Evolutionary conservation across 2,113 vertebrate genomes (phyloP).

Genomic region (Mus spicilegus): DNA sequence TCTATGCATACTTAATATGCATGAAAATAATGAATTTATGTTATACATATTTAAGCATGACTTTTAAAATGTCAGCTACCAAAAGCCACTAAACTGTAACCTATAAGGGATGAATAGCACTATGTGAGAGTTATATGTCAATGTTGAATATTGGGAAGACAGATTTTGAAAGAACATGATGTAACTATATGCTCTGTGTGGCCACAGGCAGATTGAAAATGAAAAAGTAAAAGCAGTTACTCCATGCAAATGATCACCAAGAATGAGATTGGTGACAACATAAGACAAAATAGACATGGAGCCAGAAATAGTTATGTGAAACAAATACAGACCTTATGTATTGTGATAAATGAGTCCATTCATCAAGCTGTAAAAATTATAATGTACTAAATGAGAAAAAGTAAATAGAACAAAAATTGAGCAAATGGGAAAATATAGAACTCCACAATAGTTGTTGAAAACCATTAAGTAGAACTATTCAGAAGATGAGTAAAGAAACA

Average conservation of each 20-base stretch:
- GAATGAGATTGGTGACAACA: not conserved
- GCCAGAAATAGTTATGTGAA: not conserved
- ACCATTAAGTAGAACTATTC: not conserved
- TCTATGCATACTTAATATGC: not conserved
- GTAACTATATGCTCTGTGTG: not conserved
- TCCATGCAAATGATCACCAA: not conserved
- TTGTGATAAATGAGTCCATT: not conserved
- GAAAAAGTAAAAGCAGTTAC: not conserved
- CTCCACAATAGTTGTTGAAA: not conserved
- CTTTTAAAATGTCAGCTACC: not conserved
- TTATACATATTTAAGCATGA: not conserved
- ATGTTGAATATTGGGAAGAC: not conserved
- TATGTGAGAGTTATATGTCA: not conserved
- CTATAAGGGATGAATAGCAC: not conserved
- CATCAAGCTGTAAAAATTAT: not conserved
- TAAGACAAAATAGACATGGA: not conserved
- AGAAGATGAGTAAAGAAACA: constrained; percentile 21
- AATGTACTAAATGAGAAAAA: not conserved
- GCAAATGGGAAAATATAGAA: not conserved
- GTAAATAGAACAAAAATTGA: not conserved
- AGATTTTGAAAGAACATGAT: not conserved
- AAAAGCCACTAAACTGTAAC: not conserved
- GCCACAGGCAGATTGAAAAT: not conserved
- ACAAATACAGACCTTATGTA: not conserved
- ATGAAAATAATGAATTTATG: not conserved